phyloP scores from a whole-genome alignment of 35 echinoderm and acorn worm genomes.

The Holothuria glaberrima region DNA sequence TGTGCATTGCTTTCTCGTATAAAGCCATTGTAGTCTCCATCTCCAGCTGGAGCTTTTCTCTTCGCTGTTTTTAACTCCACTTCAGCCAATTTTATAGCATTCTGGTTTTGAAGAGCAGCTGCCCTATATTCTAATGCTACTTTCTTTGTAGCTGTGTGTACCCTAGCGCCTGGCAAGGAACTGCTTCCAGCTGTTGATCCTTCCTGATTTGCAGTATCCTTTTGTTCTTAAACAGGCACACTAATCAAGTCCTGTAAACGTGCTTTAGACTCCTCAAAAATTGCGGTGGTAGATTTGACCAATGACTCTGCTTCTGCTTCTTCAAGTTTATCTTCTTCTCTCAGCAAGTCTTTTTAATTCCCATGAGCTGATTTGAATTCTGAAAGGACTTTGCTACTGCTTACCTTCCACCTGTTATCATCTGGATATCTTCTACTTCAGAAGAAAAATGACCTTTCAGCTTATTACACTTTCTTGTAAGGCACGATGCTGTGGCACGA shows the following conservation, averaged over 20 bases:
- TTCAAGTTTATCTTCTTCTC: background rate
- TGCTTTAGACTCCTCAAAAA: background rate
- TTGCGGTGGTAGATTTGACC: background rate
- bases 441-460: conserved; percentile 12
- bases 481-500: conserved; percentile 9
- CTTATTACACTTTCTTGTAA: conserved; percentile 6
- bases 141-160: too few species aligned
- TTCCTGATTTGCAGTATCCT: background rate
- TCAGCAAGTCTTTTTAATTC: background rate
- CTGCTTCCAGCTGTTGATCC: background rate
- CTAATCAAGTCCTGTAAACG: background rate
- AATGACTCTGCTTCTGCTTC: background rate
- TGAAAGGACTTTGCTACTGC: background rate
- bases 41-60: too few species aligned
- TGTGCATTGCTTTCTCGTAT: too few species aligned
- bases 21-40: too few species aligned
- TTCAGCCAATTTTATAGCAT: too few species aligned
- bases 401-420: background rate
- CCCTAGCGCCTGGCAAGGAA: background rate
- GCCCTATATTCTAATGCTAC: too few species aligned
- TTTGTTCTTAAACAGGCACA: too few species aligned
- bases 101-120: too few species aligned
- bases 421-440: background rate
- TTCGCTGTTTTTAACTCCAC: too few species aligned
- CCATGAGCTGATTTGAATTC: background rate